phyloP scores from a whole-genome alignment of 2,797 vertebrate species.

The Premnoplex brunnescens region DNA sequence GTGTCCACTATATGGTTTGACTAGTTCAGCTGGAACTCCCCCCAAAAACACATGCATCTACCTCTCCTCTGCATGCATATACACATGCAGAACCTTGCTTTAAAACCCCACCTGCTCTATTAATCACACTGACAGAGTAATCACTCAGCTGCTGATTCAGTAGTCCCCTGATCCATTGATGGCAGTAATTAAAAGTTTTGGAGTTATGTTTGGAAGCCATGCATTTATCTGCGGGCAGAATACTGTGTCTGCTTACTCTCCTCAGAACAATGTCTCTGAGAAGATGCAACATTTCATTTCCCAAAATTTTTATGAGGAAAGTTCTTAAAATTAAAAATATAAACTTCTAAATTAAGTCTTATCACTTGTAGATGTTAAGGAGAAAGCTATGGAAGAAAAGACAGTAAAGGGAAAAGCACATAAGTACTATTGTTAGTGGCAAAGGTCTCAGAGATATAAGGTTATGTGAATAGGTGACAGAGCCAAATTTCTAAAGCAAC shows the following conservation, averaged over 20 bases:
- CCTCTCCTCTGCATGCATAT: not conserved
- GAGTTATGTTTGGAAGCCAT: not conserved
- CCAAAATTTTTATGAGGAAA: not conserved
- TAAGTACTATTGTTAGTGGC: not conserved
- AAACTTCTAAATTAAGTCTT: not conserved
- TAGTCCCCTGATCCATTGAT: not conserved
- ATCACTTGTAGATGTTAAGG: not conserved
- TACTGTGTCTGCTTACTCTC: not conserved
- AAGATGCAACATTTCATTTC: not conserved
- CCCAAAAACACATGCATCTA: not conserved
- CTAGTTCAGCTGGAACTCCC: not conserved
- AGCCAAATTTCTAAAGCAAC: not conserved
- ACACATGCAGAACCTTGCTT: not conserved
- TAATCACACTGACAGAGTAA: conserved; percentile 17
- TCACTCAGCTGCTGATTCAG: not conserved
- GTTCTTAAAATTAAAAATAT: not conserved
- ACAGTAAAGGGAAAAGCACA: not conserved
- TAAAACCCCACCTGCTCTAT: not conserved
- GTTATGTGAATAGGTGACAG: not conserved
- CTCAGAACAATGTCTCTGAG: not conserved
- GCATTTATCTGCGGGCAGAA: not conserved
- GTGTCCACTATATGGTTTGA: not conserved
- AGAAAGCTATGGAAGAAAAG: not conserved
- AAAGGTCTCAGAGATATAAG: not conserved
- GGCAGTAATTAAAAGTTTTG: not conserved